Percentiles rank a stretch among this genome's conserved stretches.
Evolutionary conservation across 2,113 vertebrate species (phyloP).

Genomic region (Corapipo altera): DNA sequence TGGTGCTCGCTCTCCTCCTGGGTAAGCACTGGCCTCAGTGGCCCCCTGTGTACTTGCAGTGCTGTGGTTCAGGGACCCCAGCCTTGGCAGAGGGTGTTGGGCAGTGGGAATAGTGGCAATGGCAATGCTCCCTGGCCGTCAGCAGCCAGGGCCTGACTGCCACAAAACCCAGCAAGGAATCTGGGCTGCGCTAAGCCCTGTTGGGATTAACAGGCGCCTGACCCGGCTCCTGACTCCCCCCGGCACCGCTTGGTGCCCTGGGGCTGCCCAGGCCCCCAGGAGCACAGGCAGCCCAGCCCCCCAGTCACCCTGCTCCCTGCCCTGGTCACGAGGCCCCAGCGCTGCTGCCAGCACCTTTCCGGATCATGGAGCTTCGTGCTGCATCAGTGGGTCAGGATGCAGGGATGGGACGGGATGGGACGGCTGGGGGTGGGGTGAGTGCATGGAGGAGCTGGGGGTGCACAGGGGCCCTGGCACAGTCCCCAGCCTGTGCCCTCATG

Average conservation of each 20-base stretch:
- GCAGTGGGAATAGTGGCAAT: accelerated
- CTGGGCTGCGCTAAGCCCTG: not conserved
- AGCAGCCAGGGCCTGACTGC: not conserved
- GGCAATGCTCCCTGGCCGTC: not conserved
- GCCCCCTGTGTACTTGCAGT: accelerated
- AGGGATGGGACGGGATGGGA: not conserved
- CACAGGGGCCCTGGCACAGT: accelerated
- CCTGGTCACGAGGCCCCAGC: not conserved
- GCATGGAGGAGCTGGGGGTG: not conserved
- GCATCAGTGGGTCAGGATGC: not conserved
- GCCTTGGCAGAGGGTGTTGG: not conserved
- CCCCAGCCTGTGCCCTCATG: not conserved
- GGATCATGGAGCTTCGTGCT: constrained; percentile 23
- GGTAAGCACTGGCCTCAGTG: not conserved
- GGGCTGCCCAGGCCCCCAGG: not conserved
- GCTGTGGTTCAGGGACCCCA: not conserved
- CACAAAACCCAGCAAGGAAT: not conserved
- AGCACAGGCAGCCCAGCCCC: not conserved
- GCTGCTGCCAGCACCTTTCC: constrained; percentile 38
- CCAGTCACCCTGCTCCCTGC: not conserved
- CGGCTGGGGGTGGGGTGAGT: not conserved
- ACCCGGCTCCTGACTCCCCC: not conserved
- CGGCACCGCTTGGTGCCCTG: accelerated
- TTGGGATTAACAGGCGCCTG: constrained; percentile 28
- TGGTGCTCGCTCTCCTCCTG: not conserved